Conservation (phyloP, 2,888 invertebrate genomes). For the Galeopsomyia nigrocyanea region DNA sequence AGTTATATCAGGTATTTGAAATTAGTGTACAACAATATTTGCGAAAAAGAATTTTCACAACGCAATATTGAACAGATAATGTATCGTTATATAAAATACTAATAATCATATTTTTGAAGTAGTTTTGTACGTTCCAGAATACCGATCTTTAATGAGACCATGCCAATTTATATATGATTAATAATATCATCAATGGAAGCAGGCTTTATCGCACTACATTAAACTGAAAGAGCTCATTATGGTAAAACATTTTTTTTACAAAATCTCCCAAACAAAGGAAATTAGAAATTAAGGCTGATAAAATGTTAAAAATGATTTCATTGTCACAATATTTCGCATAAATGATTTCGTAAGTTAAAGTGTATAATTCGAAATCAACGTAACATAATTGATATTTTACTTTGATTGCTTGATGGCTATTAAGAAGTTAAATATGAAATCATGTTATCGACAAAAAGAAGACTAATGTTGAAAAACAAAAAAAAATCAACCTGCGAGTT, state of each 20-base stretch:
- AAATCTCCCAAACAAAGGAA: conserved; percentile 21
- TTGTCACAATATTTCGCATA: conserved; percentile 40
- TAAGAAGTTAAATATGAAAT: conserved; percentile 35
- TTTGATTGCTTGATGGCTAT: conserved; percentile 36
- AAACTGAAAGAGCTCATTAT: no score
- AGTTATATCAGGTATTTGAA: not conserved
- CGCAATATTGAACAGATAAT: conserved; percentile 17
- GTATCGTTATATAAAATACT: conserved; percentile 16
- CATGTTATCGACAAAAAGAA: conserved; percentile 35
- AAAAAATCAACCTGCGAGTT: conserved; percentile 30
- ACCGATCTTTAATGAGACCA: conserved; percentile 13
- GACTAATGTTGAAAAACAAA: conserved; percentile 11
- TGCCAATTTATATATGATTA: conserved; percentile 18
- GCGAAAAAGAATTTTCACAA: not conserved
- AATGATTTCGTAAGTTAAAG: conserved; percentile 37
- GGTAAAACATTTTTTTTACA: conserved; percentile 6
- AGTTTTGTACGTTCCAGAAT: conserved; percentile 38
- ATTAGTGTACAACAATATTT: conserved; percentile 2
- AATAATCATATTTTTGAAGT: conserved; percentile 48
- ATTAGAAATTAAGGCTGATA: conserved; percentile 44
- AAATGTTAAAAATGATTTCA: conserved; percentile 38
- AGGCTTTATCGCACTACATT: conserved; percentile 15
- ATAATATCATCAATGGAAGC: conserved; percentile 17
- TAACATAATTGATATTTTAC: conserved; percentile 36
- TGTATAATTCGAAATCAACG: conserved; percentile 50